Percentiles rank a stretch among this genome's conserved stretches.
Conservation (phyloP, 2,113 vertebrate species). For the Callithrix jacchus region DNA sequence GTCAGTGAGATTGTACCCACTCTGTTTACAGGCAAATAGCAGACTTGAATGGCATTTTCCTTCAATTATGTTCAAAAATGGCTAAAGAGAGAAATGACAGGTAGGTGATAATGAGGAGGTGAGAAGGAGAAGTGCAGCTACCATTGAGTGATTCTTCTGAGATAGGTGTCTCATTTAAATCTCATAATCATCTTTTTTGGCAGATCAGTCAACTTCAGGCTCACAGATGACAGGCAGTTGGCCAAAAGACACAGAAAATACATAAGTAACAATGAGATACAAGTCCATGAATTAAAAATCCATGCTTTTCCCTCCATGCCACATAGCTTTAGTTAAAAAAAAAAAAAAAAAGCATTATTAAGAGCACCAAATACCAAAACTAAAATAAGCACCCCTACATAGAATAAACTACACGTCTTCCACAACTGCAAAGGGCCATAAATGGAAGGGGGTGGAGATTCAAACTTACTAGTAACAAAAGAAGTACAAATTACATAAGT, state of each 20-base stretch:
- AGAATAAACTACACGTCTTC: background rate
- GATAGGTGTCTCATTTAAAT: background rate
- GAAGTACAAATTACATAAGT: background rate
- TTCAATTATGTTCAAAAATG: background rate
- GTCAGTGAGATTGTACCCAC: background rate
- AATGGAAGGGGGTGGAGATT: background rate
- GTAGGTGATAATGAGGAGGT: background rate
- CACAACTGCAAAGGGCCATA: background rate
- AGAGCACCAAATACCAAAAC: background rate
- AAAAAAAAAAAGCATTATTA: background rate
- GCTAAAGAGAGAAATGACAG: background rate
- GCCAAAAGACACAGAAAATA: background rate
- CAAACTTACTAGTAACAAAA: background rate
- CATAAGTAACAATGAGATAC: background rate
- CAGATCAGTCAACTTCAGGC: background rate
- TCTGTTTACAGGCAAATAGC: background rate
- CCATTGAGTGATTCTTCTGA: background rate
- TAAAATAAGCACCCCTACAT: background rate
- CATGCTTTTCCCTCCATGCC: background rate
- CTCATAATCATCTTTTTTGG: background rate
- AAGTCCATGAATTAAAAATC: background rate
- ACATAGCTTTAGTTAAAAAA: background rate
- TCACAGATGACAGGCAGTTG: background rate
- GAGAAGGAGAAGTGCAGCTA: background rate
- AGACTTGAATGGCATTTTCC: background rate